Evolutionary conservation across 2,888 invertebrate genomes (phyloP), one percentile per base, ranked within the genome.

Genomic region (Cataglyphis cursor): DNA sequence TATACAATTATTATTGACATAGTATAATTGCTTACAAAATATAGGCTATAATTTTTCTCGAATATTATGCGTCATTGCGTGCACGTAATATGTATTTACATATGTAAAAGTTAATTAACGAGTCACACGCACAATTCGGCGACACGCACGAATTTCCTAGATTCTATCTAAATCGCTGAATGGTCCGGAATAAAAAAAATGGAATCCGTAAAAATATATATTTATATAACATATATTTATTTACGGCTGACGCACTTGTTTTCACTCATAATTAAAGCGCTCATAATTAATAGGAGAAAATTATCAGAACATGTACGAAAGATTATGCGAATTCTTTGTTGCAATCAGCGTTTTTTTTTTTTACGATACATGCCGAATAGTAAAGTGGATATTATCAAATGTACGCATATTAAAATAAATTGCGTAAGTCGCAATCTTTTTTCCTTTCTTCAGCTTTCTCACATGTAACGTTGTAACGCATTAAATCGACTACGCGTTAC

Each of bases 11-110:
- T 92, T 93, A 90, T 90, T 91, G 88, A 87, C 83, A 87, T 88
- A 83, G 87, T 92, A 92, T 85, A 92, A 73, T 89, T 89, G 87
- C 90, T 91, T 91, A 93, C 72, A 90, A 91, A 90, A 90, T 90
- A 91, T 86, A 78, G 62, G 88, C 85, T 89, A 86, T 86, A 90
- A 82, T 85, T 85, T 89, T 85, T 51, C 8, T 51, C 44, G 41
- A 57, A 59, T 24, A 70, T 73, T 51, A n/a, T 24, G 76, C 73
- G 82, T 85, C 73, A 64, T 87, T 87, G 87, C 85, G 75, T 28
- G 10, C 41, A 15, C 15, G 41, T 44, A 59, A 70, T 31, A 59
- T 83, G 74, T 28, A 28, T 28, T 28, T 81, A 87, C 82, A 89
- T 64, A 74, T 54, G 75, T 64, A 59, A 65, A 75, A 78, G 70